Conservation (phyloP, 2,888 invertebrate genomes). For the Scaptomyza cyrtandrae region DNA sequence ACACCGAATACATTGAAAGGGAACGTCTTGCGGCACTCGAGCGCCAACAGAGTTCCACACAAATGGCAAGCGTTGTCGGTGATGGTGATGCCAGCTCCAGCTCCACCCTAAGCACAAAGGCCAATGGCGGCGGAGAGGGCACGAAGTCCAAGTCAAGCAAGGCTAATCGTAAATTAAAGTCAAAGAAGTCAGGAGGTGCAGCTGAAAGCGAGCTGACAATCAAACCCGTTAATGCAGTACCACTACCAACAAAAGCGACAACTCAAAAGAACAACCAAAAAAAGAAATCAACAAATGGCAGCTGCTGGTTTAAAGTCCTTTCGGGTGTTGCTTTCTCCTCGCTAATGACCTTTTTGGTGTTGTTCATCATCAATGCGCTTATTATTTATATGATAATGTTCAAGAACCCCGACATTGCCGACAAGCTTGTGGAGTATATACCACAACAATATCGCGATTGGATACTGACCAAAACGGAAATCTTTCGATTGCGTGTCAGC, state of each 20-base stretch:
- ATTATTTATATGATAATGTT: constrained; percentile 83
- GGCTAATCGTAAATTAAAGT: constrained; percentile 70
- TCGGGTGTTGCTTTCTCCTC: constrained; percentile 78
- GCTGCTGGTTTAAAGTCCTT: constrained; percentile 30
- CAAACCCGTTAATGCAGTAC: constrained; percentile 46
- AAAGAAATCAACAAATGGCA: constrained; percentile 49
- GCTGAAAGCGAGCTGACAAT: constrained; percentile 63
- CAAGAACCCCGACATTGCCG: constrained; percentile 83
- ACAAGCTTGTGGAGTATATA: constrained; percentile 81
- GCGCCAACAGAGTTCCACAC: constrained; percentile 32
- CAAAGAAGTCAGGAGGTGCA: constrained; percentile 48
- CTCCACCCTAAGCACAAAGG: constrained; percentile 34
- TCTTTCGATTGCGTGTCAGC: constrained; percentile 82
- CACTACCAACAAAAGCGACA: constrained; percentile 21
- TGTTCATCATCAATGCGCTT: constrained; percentile 80
- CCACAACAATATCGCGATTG: constrained; percentile 83
- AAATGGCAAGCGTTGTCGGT: constrained; percentile 44
- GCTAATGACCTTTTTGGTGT: constrained; percentile 79
- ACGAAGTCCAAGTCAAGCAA: constrained; percentile 65
- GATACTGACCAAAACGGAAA: constrained; percentile 82
- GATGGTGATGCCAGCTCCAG: constrained; percentile 42
- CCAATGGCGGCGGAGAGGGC: constrained; percentile 36
- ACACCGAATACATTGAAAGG: constrained; percentile 56
- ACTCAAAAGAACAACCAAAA: constrained; percentile 67
- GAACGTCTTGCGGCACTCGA: constrained; percentile 56